phyloP scores from a whole-genome alignment of 2,797 vertebrate genomes.

The Pseudochirops cupreus region DNA sequence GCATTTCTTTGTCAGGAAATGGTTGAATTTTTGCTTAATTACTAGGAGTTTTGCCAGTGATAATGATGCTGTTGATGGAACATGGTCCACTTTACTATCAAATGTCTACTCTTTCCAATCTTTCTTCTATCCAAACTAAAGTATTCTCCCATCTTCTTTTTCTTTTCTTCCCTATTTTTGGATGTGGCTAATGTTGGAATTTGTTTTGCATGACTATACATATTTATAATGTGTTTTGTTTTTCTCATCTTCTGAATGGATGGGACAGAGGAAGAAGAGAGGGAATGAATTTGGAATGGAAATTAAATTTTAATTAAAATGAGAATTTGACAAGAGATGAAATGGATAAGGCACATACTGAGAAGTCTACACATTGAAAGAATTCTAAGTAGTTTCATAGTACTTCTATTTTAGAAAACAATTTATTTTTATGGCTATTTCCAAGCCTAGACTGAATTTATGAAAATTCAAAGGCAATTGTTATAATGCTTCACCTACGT shows the following conservation, averaged over 20 bases:
- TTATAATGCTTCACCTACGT: background rate
- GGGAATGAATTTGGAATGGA: background rate
- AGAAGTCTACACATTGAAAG: background rate
- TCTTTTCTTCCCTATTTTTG: background rate
- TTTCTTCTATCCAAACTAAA: background rate
- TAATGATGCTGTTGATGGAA: background rate
- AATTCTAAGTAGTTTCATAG: background rate
- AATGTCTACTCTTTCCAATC: background rate
- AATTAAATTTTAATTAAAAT: background rate
- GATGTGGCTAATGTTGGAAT: background rate
- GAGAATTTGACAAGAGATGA: background rate
- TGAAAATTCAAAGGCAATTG: background rate
- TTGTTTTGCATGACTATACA: background rate
- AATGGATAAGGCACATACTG: background rate
- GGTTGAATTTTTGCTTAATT: conserved; percentile 17
- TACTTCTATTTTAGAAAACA: background rate
- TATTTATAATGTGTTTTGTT: background rate
- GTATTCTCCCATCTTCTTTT: background rate
- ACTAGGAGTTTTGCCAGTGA: background rate
- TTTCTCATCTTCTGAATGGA: background rate
- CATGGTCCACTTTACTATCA: background rate
- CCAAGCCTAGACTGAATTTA: background rate
- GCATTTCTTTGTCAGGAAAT: background rate
- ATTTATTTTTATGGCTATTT: background rate
- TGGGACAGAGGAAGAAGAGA: background rate